These are phyloP conservation scores for Amphiprion clarkii DNA, from an alignment of 2,797 vertebrate genomes.

Conservation along the genomic window DNA sequence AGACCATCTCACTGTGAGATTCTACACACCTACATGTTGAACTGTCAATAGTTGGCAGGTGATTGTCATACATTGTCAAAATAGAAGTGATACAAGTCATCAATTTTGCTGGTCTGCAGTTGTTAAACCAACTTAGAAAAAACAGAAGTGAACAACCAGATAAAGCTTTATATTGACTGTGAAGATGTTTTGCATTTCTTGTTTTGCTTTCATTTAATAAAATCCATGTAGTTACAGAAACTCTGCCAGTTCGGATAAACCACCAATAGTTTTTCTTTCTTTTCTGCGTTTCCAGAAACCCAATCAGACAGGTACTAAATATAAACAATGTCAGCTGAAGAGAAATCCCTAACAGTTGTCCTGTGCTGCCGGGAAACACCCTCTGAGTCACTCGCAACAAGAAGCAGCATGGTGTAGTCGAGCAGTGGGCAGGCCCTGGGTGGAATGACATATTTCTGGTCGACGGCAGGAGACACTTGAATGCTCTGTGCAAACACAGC, in stretches of 20 bases:
- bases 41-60: neutral
- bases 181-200: neutral
- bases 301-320: slow-evolving; percentile 13
- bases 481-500: slow-evolving; percentile 18
- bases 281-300: slow-evolving; percentile 40
- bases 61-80: neutral
- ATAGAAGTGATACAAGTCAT: neutral
- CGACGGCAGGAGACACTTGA: slow-evolving; percentile 5
- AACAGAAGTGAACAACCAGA: neutral
- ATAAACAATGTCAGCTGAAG: slow-evolving; percentile 66
- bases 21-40: neutral
- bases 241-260: slow-evolving; percentile 32
- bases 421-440: slow-evolving; percentile 5
- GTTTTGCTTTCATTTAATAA: slow-evolving; percentile 36
- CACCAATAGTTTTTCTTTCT: slow-evolving; percentile 32
- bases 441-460: slow-evolving; percentile 46
- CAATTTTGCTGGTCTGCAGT: neutral
- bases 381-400: slow-evolving; percentile 65
- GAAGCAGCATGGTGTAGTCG: slow-evolving; percentile 4
- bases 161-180: neutral
- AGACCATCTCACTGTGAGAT: neutral
- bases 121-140: neutral
- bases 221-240: slow-evolving; percentile 18
- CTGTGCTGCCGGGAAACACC: slow-evolving; percentile 71
- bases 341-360: slow-evolving; percentile 66